Evolutionary conservation across 64 coral and sea anemone species (phyloP), one percentile per base, ranked within the genome.

Genomic region (Catalaphyllia jardinei): DNA sequence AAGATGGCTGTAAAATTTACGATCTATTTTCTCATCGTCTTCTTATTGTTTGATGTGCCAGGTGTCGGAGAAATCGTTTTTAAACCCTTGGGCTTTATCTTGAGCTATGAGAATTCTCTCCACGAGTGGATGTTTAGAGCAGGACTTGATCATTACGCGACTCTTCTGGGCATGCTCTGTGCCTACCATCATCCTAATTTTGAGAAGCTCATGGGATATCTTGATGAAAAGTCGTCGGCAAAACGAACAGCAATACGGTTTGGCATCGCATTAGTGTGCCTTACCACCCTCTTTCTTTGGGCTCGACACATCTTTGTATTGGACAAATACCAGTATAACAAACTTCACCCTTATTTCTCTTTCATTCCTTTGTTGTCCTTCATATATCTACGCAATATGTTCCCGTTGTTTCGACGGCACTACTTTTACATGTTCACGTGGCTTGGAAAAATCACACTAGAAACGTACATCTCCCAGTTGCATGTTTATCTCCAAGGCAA

Each of bases 101-200:
- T 97, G 2, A 87, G 71, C 51, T 97, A 83, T 74, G 50, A 81
- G 54, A 97, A 93, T 39, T 97, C 95, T 12, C 88, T 97, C 11
- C 95, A 97, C 27, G 95, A 97, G 19, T 97, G 95, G 95, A 97
- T 97, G 95, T 97, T 97, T 50, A 86, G 95, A 67, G 95, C 91
- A 20, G 95, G 95, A 60, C 89, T 97, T 24, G 95, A 97, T 83
- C 95, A 97, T 30, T 97, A 97, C 28, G 92, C 95, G 0, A 93
- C 95, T 8, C 73, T 93, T 49, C 27, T 91, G 18, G 95, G 95
- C 55, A 97, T 97, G 95, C 60, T 97, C 59, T 90, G 87, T 82
- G 95, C 95, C 46, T 97, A 93, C 46, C 63, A 85, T 50, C 78
- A 97, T 54, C 95, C 95, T 11, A 97, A 91, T 65, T 91, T 90